These are phyloP conservation scores for Enteromius mattozi DNA, from an alignment of 2,797 vertebrate genomes.

Conservation along the genomic window DNA sequence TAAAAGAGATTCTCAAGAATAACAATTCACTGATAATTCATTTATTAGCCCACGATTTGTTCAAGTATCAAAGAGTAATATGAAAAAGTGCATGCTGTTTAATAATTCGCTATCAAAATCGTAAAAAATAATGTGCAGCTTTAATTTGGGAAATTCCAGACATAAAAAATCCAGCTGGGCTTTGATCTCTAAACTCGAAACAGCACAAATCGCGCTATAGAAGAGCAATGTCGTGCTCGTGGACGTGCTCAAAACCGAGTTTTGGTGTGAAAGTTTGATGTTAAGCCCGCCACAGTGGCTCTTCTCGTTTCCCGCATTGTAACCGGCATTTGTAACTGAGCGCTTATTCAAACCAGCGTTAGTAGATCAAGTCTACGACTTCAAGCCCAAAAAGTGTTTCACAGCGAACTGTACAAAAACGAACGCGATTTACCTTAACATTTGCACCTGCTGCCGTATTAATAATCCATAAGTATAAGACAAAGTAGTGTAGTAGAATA, in stretches of 20 bases:
- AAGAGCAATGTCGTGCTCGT: background rate
- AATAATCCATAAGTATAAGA: conserved; percentile 54
- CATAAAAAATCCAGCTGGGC: conserved; percentile 58
- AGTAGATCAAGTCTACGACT: conserved; percentile 11
- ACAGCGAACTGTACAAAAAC: conserved; percentile 10
- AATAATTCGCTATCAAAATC: conserved; percentile 9
- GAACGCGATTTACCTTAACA: conserved; percentile 61
- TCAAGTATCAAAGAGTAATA: background rate
- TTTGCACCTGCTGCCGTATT: conserved; percentile 52
- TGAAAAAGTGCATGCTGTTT: background rate
- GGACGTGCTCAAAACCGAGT: background rate
- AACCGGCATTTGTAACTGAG: conserved; percentile 45
- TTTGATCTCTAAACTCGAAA: conserved; percentile 61
- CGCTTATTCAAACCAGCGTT: conserved; percentile 27
- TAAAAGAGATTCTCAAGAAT: background rate
- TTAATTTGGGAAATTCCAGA: conserved; percentile 57
- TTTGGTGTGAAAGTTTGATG: conserved; percentile 35
- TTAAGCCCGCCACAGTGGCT: conserved; percentile 13
- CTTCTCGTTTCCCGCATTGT: conserved; percentile 13
- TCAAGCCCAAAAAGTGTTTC: conserved; percentile 5
- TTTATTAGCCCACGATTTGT: too few relatives aligned
- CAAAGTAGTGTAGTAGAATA: conserved; percentile 52
- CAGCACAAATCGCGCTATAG: background rate
- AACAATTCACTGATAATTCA: background rate
- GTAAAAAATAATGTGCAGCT: conserved; percentile 49